Conservation (phyloP, 2,797 vertebrate species). For the Hydrolagus colliei region DNA sequence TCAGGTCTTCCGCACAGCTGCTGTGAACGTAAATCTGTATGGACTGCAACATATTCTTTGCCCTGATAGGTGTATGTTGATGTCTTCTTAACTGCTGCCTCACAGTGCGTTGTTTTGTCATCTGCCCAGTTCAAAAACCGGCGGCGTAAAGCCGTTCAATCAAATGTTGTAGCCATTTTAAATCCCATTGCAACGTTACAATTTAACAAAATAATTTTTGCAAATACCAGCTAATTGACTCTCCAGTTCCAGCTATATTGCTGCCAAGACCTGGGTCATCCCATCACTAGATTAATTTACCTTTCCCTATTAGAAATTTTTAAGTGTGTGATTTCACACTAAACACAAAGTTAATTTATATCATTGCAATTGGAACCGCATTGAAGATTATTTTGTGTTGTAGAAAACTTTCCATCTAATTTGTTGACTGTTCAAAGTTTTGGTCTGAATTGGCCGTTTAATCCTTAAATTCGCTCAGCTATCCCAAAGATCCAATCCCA, state of each 20-base stretch:
- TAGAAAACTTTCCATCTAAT: neutral
- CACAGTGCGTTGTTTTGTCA: too few relatives aligned
- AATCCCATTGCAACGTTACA: too few relatives aligned
- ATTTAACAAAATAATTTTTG: too few relatives aligned
- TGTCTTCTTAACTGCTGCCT: too few relatives aligned
- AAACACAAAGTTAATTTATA: conserved; percentile 12
- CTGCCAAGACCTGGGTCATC: conserved; percentile 20
- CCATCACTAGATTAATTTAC: conserved; percentile 3
- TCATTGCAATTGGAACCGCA: conserved; percentile 19
- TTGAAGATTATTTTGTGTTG: conserved; percentile 1
- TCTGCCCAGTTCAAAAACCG: too few relatives aligned
- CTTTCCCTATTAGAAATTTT: neutral
- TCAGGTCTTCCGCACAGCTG: too few relatives aligned
- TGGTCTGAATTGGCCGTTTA: neutral
- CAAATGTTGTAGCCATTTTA: too few relatives aligned
- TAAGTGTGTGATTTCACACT: conserved; percentile 12
- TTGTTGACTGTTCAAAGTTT: neutral
- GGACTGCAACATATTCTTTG: too few relatives aligned
- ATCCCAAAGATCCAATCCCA: neutral
- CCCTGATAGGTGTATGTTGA: too few relatives aligned
- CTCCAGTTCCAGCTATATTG: conserved; percentile 4
- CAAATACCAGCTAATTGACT: too few relatives aligned
- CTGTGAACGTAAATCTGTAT: too few relatives aligned
- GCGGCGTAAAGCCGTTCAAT: too few relatives aligned
- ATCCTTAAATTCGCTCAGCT: neutral